Evolutionary conservation across 2,797 vertebrate genomes (phyloP), one percentile per base, ranked within the genome.

Genomic region (Pantherophis alleghaniensis): DNA sequence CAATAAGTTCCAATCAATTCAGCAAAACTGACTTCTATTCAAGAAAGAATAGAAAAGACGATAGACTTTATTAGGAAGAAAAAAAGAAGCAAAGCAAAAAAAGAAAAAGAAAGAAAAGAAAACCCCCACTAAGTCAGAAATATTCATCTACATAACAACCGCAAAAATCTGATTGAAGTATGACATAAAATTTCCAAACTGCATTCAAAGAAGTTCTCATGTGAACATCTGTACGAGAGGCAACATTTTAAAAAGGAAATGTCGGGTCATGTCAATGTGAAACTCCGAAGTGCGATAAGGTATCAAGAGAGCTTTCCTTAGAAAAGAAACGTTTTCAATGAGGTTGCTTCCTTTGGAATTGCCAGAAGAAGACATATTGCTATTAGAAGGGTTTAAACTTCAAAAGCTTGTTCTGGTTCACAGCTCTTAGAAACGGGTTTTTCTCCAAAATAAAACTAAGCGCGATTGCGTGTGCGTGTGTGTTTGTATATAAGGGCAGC

Each of bases 271-370:
- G 51, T 93, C 95, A 95, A 92, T 94, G 95, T 96, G 96, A 96
- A 96, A 96, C 94, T 94, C 96, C 95, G 95, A 96, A 94, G 91
- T 95, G 91, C 94, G 96, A 96, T 96, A 96, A 0, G 14, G 94
- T 94, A 96, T 95, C 95, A 93, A 93, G 93, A 95, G 96, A 97
- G 96, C 96, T 96, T 96, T 96, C 95, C 96, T 96, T 93, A 94
- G 94, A 91, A 42, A 94, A 95, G 96, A 97, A 95, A 47, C 96
- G 1, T 42, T 79, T 79, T 22, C 96, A 96, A 95, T 95, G 94
- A 89, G n/a, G 94, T 4, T 94, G 96, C 94, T 96, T 96, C 91
- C 94, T 96, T 92, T 1, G 61, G 95, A 96, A 94, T 93, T 93
- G 91, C 92, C 94, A 95, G 95, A 96, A 95, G 93, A 95, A 88